Evolutionary conservation across 2,888 invertebrate species (phyloP).

Genomic region (Aleiodes leptofemur): DNA sequence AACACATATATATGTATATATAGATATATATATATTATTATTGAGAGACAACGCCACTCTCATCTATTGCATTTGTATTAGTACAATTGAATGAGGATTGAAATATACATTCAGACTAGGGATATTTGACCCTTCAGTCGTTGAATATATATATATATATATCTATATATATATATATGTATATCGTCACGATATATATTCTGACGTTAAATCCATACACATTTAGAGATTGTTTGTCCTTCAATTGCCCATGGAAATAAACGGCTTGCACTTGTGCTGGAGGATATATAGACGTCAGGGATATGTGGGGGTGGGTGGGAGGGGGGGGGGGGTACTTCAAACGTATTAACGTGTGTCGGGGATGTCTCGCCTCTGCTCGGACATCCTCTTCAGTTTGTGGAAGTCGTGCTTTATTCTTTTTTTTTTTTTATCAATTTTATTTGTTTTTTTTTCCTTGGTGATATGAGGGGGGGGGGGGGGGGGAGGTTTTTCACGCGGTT

Average conservation of each 20-base stretch:
- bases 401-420: conserved; percentile 6
- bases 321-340: conserved; percentile 6
- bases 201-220: conserved; percentile 28
- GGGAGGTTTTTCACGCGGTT: too few relatives aligned
- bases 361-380: conserved; percentile 29
- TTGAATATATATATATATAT: neutral
- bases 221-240: conserved; percentile 29
- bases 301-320: neutral
- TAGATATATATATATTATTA: too few relatives aligned
- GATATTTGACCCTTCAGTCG: conserved; percentile 23
- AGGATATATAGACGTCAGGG: conserved; percentile 12
- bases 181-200: conserved; percentile 5
- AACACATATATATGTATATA: neutral
- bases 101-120: neutral
- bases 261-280: conserved; percentile 21
- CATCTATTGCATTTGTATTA: too few relatives aligned
- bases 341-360: conserved; percentile 30
- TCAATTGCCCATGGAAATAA: conserved; percentile 2
- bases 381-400: conserved; percentile 28
- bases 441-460: neutral
- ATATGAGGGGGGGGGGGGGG: too few relatives aligned
- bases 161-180: too few relatives aligned
- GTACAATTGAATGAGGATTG: neutral
- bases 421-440: neutral
- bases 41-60: too few relatives aligned